Evolutionary conservation across 1,140 invertebrate species (phyloP), one percentile per base, ranked within the genome.

Genomic region (Globodera ellingtonae): DNA sequence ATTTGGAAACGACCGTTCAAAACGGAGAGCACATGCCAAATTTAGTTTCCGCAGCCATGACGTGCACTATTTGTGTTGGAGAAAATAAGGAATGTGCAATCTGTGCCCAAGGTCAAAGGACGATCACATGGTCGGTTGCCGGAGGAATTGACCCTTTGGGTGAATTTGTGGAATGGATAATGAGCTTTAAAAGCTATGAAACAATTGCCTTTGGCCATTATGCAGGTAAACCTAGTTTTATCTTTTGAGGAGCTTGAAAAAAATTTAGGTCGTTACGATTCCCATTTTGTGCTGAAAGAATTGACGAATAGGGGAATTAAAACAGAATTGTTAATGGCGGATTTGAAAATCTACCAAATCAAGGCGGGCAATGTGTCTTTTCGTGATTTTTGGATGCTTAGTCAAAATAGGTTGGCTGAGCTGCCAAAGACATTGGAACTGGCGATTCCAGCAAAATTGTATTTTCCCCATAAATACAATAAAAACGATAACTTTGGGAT

Each of bases 61-160:
- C 72, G 3, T 73, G 72, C 44, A 73, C 21, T 10, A 24, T 24
- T 13, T 73, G 72, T 48, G 59, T 73, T 50, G 72, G 59, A 73
- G 72, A 73, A 10, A 10, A 50, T 4, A 24, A 24, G 5, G 44
- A 72, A 46, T 72, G 71, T 9, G 21, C 46, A 4, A 24, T 72
- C 6, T 72, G 71, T 21, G 35, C 0, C 0, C 35, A 56, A 3
- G 71, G 6, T 1, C 47, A 18, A 0, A 18, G 21, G 35, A 74
- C 3, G 24, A 2, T 74, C 24, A 50, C 72, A 3, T 74, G 52
- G 52, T 74, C 72, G 35, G 21, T 10, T 3, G 5, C 44, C 15
- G 18, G 24, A 0, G 15, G 3, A 2, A 4, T 4, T 1, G 62
- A 1, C 5, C 72, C 72, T 6, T 13, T 74, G 10, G 35, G 44